A percentile compares a stretch with the other conserved stretches of the same genome.
Evolutionary conservation across 2,888 invertebrate species (phyloP).

Genomic region (Macrophya annulata): DNA sequence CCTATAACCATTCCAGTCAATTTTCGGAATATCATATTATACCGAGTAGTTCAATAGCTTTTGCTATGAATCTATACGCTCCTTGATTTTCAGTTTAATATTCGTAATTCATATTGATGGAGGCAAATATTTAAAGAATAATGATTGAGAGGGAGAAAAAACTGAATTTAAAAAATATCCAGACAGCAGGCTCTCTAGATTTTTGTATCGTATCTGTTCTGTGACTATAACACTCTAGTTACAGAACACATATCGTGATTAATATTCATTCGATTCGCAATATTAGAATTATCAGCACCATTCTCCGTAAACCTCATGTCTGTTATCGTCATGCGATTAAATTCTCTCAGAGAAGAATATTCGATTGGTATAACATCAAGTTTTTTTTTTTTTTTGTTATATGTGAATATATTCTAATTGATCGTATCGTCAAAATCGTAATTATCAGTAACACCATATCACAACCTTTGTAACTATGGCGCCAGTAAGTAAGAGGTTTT

Average conservation of each 20-base stretch:
- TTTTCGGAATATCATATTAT: background rate
- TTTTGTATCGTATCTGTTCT: background rate
- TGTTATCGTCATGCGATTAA: background rate
- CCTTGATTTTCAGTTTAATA: background rate
- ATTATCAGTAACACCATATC: too few species aligned
- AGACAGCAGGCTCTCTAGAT: background rate
- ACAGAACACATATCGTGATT: background rate
- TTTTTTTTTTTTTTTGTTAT: background rate
- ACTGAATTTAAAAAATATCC: background rate
- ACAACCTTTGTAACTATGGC: too few species aligned
- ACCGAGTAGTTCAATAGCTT: background rate
- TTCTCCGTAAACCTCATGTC: background rate
- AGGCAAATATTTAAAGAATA: background rate
- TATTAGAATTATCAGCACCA: background rate
- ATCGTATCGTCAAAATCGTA: background rate
- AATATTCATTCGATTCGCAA: background rate
- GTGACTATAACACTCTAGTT: background rate
- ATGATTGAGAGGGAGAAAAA: background rate
- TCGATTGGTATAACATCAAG: background rate
- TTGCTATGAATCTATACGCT: background rate
- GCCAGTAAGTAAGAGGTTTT: too few species aligned
- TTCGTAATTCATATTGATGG: background rate
- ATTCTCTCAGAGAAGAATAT: background rate
- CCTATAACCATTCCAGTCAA: background rate
- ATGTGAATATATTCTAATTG: background rate